A percentile compares a stretch with the other conserved stretches of the same genome.
Evolutionary conservation across 2,113 vertebrate species (phyloP).

Genomic region (Hystrix cristata): DNA sequence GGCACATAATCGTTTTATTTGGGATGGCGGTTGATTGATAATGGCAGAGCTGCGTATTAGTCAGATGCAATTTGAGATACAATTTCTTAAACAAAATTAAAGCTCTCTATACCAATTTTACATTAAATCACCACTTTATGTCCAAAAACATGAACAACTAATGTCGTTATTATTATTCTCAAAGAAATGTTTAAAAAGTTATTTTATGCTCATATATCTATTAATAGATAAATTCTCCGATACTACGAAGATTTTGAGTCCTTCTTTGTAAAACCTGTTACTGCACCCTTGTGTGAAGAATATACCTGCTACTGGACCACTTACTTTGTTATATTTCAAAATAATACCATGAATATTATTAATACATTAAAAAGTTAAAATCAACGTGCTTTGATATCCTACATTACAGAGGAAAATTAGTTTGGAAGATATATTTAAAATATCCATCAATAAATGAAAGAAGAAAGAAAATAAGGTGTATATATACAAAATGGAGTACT

Average conservation of each 20-base stretch:
- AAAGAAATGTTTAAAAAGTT: constrained; percentile 80
- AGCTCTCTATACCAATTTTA: constrained; percentile 60
- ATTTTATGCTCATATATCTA: constrained; percentile 70
- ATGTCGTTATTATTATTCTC: constrained; percentile 72
- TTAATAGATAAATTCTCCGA: constrained; percentile 77
- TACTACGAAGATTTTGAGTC: constrained; percentile 77
- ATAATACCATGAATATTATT: neutral
- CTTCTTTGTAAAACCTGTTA: constrained; percentile 77
- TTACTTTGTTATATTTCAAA: neutral
- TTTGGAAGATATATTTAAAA: neutral
- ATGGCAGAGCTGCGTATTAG: constrained; percentile 73
- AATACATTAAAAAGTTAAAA: neutral
- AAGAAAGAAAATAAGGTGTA: neutral
- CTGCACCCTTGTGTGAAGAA: constrained; percentile 57
- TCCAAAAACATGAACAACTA: constrained; percentile 74
- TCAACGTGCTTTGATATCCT: neutral
- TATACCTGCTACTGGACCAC: constrained; percentile 68
- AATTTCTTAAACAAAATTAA: constrained; percentile 84
- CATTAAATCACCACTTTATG: constrained; percentile 82
- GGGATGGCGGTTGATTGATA: constrained; percentile 76
- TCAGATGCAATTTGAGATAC: constrained; percentile 76
- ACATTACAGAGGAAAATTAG: neutral
- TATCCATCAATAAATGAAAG: neutral
- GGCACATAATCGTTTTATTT: constrained; percentile 79
- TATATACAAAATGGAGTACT: too few species aligned